A percentile compares a stretch with the other conserved stretches of the same genome.
Evolutionary conservation across 2,888 invertebrate genomes (phyloP).

Genomic region (Phyllotreta cruciferae): DNA sequence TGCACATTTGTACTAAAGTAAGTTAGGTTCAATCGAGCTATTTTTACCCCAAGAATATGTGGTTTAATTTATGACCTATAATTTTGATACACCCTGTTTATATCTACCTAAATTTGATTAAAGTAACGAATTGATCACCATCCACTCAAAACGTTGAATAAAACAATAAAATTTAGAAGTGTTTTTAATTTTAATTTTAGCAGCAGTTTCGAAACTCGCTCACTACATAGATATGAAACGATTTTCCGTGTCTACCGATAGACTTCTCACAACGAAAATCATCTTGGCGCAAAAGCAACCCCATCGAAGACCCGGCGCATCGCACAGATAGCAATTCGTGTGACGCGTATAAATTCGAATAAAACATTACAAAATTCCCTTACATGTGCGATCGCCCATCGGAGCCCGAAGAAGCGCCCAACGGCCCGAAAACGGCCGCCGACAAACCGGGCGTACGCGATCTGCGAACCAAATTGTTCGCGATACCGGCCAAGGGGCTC

Average conservation of each 20-base stretch:
- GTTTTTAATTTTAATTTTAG: constrained; percentile 14
- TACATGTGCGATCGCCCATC: not conserved
- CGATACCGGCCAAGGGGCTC: constrained; percentile 38
- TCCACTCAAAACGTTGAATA: constrained; percentile 17
- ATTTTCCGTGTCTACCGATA: constrained; percentile 22
- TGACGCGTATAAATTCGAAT: not conserved
- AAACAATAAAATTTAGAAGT: not conserved
- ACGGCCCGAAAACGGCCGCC: constrained; percentile 50
- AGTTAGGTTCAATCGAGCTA: too few relatives aligned
- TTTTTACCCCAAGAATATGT: too few relatives aligned
- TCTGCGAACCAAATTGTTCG: constrained; percentile 42
- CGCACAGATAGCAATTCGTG: constrained; percentile 25
- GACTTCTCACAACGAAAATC: constrained; percentile 24
- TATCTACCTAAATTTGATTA: too few relatives aligned
- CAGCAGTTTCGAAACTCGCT: constrained; percentile 20
- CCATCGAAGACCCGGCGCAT: constrained; percentile 37
- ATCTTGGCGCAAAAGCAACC: constrained; percentile 36
- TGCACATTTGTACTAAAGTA: too few relatives aligned
- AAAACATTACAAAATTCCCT: not conserved
- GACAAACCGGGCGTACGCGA: constrained; percentile 40
- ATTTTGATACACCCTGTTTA: too few relatives aligned
- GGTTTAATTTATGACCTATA: too few relatives aligned
- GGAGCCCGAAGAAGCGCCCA: constrained; percentile 4
- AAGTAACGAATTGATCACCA: too few relatives aligned
- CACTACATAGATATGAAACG: constrained; percentile 42